A percentile compares a stretch with the other conserved stretches of the same genome.
These are phyloP conservation scores for Alentia gelatinosa DNA, from an alignment of 2,888 invertebrate genomes.

Conservation along the genomic window DNA sequence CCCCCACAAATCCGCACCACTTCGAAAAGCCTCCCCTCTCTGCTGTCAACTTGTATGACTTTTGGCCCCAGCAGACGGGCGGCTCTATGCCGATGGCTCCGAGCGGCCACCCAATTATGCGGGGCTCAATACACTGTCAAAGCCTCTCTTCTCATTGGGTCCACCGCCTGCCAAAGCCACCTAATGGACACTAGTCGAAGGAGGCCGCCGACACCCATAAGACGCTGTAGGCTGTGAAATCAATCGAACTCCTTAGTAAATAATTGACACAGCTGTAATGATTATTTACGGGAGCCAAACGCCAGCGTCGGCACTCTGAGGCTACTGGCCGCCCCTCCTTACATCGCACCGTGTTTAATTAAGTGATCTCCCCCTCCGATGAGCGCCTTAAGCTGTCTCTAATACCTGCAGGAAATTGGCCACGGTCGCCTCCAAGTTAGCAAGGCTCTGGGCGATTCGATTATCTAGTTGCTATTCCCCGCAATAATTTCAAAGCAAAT, in stretches of 20 bases:
- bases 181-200: neutral
- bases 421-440: neutral
- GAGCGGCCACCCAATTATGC: neutral
- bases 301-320: neutral
- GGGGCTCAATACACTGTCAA: neutral
- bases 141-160: neutral
- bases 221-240: conserved; percentile 7
- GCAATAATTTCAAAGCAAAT: neutral
- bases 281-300: conserved; percentile 19
- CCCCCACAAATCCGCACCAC: too few relatives aligned
- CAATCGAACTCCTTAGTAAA: conserved; percentile 25
- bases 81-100: neutral
- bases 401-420: conserved; percentile 7
- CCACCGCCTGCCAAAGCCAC: neutral
- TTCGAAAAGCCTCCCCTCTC: neutral
- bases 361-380: neutral
- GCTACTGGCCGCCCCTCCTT: neutral
- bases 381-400: neutral
- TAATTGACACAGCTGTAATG: conserved; percentile 32
- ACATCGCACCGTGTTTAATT: neutral
- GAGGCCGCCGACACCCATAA: neutral
- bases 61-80: neutral
- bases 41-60: neutral
- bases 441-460: neutral
- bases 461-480: neutral